A percentile compares a stretch with the other conserved stretches of the same genome.
Conservation (phyloP, 1,140 invertebrate genomes). For the Pogonognathellus flavescens region DNA sequence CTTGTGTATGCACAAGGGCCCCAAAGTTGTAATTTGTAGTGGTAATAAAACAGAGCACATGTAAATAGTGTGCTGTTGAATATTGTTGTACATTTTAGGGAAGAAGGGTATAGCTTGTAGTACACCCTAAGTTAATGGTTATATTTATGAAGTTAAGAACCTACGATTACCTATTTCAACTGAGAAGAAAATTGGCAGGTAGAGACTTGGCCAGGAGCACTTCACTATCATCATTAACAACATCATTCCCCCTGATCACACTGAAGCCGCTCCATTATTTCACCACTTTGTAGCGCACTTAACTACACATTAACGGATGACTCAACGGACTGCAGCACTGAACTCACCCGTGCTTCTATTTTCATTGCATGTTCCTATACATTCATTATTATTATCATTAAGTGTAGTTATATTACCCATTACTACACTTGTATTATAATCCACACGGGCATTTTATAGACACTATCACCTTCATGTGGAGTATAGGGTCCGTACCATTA, state of each 20-base stretch:
- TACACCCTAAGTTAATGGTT: background rate
- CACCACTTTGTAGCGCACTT: constrained; percentile 42
- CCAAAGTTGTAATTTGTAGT: background rate
- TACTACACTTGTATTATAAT: no score
- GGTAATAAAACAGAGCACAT: no score
- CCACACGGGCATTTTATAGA: no score
- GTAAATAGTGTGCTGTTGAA: background rate
- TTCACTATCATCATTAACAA: constrained; percentile 54
- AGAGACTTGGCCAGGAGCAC: constrained; percentile 57
- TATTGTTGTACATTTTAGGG: background rate
- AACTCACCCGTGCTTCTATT: constrained; percentile 31
- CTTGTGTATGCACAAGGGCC: background rate
- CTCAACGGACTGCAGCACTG: background rate
- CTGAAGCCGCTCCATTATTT: constrained; percentile 33
- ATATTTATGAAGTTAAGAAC: constrained; percentile 54
- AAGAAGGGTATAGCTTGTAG: background rate
- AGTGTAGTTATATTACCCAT: background rate
- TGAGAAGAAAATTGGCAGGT: constrained; percentile 63
- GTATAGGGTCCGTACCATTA: no score
- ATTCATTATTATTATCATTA: constrained; percentile 50
- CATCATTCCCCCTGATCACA: constrained; percentile 25
- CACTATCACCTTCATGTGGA: no score
- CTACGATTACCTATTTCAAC: constrained; percentile 59
- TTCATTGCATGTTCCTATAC: constrained; percentile 44
- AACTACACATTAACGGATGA: constrained; percentile 46